Percentiles rank a stretch among this genome's conserved stretches.
Evolutionary conservation across 2,797 vertebrate genomes (phyloP).

Genomic region (Eulemur coronatus): DNA sequence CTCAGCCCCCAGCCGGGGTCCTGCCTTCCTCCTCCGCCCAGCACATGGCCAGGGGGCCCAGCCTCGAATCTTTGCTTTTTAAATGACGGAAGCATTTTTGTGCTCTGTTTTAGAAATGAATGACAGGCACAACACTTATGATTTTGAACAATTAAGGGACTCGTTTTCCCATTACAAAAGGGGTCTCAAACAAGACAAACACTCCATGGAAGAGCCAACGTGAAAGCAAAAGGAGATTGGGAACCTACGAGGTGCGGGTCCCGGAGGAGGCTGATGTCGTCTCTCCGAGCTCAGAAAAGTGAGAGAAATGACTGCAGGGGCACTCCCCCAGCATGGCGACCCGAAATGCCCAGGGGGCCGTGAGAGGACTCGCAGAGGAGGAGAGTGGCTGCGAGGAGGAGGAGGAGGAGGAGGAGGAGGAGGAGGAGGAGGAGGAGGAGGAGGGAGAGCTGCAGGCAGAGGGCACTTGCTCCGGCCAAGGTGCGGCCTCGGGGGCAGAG

Average conservation of each 20-base stretch:
- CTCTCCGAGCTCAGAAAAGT: neutral
- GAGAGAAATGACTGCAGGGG: neutral
- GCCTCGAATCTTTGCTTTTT: neutral
- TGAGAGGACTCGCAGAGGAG: fast-evolving
- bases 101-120: neutral
- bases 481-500: neutral
- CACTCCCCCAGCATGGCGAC: neutral
- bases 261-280: neutral
- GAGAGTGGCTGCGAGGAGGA: neutral
- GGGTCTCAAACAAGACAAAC: neutral
- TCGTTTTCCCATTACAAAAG: neutral
- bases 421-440: neutral
- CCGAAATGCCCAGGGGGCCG: neutral
- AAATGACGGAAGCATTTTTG: neutral
- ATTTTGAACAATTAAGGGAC: neutral
- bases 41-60: too few relatives aligned
- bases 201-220: neutral
- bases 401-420: too few relatives aligned
- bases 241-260: neutral
- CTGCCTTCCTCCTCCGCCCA: neutral
- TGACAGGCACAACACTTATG: neutral
- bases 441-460: neutral
- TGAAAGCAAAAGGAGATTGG: neutral
- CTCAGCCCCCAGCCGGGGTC: neutral
- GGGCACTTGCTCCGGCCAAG: neutral